Base-by-base conservation (phyloP, 92 coral and sea anemone species). In the Porites evermanni region DNA sequence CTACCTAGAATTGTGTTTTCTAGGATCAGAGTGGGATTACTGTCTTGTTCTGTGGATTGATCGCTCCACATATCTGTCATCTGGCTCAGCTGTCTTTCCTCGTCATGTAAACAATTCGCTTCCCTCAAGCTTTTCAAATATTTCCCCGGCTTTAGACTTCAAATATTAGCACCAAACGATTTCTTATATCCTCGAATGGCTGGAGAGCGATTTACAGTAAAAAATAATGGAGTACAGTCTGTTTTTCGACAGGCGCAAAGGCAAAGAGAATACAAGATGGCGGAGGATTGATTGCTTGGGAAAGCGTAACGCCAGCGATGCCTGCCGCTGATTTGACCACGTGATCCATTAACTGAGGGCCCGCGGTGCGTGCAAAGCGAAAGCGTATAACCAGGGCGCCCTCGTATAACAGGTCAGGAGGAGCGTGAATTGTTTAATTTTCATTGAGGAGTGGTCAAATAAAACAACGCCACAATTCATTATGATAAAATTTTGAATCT, bases 21-120 rank as follows among this genome's bases (percentile, higher is more conserved):
- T 20, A 77, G 20, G 64, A 78, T 63, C 32, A 67, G 87, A 51
- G 72, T 73, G 16, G 87, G 51, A 61, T 71, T 72, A 12, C 73
- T 60, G 17, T 73, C 80, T 74, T 83, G 80, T 21, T 83, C 87
- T 53, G 87, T 58, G 7, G 80, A 5, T 44, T 81, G 86, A 8
- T 83, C 87, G 74, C 72, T 50, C 87, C 87, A 83, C 72, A 83
- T 73, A 0, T 18, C 50, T 51, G 9, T 60, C 72, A 20, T 51
- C n/a, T 23, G 63, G 16, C 47, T 74, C 87, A 83, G 80, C 87
- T 83, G 87, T 83, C 86, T 70, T 32, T 47, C 14, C 5, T 24
- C 18, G 6, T 18, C 85, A 53, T 18, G 75, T 80, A 68, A 80
- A 80, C 77, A 80, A 69, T 10, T 75, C 53, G 29, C 24, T 65